These are phyloP conservation scores for Elgaria multicarinata DNA, from an alignment of 2,113 vertebrate species.

Conservation along the genomic window DNA sequence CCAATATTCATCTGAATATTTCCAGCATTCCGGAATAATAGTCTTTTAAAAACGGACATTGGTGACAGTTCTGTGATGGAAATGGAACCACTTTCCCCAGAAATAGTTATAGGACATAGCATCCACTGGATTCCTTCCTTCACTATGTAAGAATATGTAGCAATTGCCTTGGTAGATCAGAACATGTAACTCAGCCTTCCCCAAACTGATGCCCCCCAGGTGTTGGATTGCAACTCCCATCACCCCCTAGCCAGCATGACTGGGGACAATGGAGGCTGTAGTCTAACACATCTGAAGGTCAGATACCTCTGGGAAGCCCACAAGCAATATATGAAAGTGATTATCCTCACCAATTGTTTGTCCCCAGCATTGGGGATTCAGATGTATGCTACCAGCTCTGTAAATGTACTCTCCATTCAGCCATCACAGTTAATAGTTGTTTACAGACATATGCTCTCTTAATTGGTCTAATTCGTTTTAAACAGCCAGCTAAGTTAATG, in stretches of 20 bases:
- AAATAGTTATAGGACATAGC: neutral
- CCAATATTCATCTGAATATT: no score
- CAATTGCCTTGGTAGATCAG: neutral
- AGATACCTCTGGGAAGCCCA: neutral
- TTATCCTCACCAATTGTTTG: neutral
- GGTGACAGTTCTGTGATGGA: no score
- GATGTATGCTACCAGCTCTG: neutral
- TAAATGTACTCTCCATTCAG: neutral
- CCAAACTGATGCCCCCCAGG: no score
- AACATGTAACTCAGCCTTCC: neutral
- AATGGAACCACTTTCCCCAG: no score
- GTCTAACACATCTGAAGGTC: no score
- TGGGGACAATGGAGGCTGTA: no score
- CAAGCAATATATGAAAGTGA: neutral
- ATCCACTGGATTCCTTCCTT: neutral
- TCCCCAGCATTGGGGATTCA: neutral
- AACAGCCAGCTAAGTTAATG: neutral
- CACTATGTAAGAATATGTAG: neutral
- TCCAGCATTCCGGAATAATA: no score
- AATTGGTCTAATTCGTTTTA: neutral
- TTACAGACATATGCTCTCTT: neutral
- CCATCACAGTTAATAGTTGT: neutral
- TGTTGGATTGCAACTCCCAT: no score
- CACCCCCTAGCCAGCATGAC: no score
- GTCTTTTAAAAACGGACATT: no score